These are phyloP conservation scores for Agonopterix alstromeriana DNA, from an alignment of 2,888 invertebrate species.

Conservation along the genomic window DNA sequence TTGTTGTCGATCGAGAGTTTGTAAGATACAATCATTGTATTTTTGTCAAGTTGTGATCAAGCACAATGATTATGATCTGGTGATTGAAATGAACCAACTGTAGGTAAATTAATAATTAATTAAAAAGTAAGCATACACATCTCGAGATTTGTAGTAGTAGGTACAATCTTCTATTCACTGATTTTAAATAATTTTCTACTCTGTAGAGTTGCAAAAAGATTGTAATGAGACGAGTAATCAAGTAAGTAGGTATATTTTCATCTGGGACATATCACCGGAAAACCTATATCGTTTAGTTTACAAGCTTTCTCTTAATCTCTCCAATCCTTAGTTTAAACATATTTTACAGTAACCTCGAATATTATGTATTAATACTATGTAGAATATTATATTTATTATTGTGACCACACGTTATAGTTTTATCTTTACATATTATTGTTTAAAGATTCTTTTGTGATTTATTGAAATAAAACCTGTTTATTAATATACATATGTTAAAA, in stretches of 20 bases:
- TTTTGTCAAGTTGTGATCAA: too few relatives aligned
- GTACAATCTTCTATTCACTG: too few relatives aligned
- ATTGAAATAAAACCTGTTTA: slow-evolving; percentile 74
- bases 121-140: too few relatives aligned
- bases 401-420: slow-evolving; percentile 54
- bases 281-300: slow-evolving; percentile 23
- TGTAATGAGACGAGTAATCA: too few relatives aligned
- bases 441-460: slow-evolving; percentile 44
- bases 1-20: too few relatives aligned
- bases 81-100: too few relatives aligned
- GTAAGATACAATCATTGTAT: too few relatives aligned
- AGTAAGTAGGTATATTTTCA: slow-evolving; percentile 3
- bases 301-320: slow-evolving; percentile 26
- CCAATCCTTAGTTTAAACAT: slow-evolving; percentile 13
- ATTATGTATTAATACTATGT: slow-evolving; percentile 38
- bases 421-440: slow-evolving; percentile 50
- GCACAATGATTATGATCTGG: too few relatives aligned
- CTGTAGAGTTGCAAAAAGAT: too few relatives aligned
- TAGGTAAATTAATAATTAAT: too few relatives aligned
- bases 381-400: slow-evolving; percentile 55
- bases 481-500: slow-evolving; percentile 78
- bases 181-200: too few relatives aligned
- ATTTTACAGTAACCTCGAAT: slow-evolving; percentile 27
- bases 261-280: slow-evolving; percentile 38
- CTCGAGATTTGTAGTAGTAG: too few relatives aligned